Base-by-base conservation (phyloP, 2,797 vertebrate species). In the Siniperca scherzeri region DNA sequence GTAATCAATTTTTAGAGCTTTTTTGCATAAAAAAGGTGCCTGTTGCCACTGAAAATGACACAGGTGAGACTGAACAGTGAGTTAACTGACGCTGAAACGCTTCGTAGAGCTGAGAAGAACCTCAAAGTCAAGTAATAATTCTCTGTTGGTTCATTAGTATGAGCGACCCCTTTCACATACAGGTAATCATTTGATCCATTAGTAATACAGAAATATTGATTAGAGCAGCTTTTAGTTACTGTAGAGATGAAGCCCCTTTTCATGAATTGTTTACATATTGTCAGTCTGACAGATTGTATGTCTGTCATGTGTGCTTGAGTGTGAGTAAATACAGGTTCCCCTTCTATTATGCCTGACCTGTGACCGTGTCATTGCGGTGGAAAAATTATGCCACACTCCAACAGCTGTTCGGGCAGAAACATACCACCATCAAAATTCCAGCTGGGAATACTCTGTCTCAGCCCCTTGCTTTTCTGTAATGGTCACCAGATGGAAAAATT, bases 401-500 rank as follows among this genome's bases (percentile, higher is more conserved):
- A 77, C 90, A 91, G 89, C 86, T 94, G 92, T 78, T 80, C 78
- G 69, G 74, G 70, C 81, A 70, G 61, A 90, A 90, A 84, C 75
- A 56, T 52, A 66, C 61, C 27, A 12, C 74, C 82, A 78, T 92
- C 85, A 61, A 74, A 81, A 89, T 88, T 83, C 82, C 89, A 75
- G 74, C 78, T 83, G 75, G 88, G 89, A 89, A 84, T 81, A 83
- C 82, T 80, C 56, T 42, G 36, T 62, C 62, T 52, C 65, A 53
- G 64, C 66, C 73, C 46, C 56, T 71, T 75, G 77, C 59, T 53
- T 75, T 80, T 48, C 80, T 81, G 40, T 67, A 72, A 44, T 82
- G 80, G 85, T 62, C 19, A 13, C 64, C 86, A 81, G 74, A 89
- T 79, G 87, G 90, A 90, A 92, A 84, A 78, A 40, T 36, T 36